These are phyloP conservation scores for Nymphalis io DNA, from an alignment of 1,140 invertebrate genomes.

Conservation along the genomic window DNA sequence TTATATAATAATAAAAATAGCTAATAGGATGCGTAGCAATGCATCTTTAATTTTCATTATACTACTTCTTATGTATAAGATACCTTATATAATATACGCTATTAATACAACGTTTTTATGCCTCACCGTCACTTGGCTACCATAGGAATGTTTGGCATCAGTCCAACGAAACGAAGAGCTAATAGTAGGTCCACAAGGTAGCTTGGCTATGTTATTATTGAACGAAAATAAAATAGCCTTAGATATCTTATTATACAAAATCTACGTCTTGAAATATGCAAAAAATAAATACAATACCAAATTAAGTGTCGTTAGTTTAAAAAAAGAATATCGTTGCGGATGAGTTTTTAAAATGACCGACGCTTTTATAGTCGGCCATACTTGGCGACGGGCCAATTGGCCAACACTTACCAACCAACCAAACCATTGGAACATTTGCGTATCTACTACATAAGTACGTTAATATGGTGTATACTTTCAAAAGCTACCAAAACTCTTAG, in stretches of 20 bases:
- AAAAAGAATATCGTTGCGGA: background rate
- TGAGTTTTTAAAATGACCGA: background rate
- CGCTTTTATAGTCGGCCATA: background rate
- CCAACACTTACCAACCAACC: background rate
- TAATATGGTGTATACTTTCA: background rate
- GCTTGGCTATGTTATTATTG: background rate
- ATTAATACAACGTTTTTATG: conserved; percentile 1
- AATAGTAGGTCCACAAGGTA: background rate
- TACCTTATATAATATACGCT: no score
- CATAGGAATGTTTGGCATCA: conserved; percentile 4
- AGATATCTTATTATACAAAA: no score
- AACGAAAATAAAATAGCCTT: no score
- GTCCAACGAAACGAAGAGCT: background rate
- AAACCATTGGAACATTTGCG: background rate
- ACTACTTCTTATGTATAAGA: no score
- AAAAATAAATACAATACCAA: background rate
- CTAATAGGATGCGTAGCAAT: no score
- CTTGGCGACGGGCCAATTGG: background rate
- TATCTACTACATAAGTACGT: no score
- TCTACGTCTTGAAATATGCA: no score
- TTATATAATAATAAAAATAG: no score
- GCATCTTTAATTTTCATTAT: no score
- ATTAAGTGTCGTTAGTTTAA: background rate
- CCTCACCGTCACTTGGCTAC: conserved; percentile 1
- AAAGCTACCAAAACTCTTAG: background rate